Evolutionary conservation across 1,140 invertebrate species (phyloP).

Genomic region (Dendrolimus punctatus): DNA sequence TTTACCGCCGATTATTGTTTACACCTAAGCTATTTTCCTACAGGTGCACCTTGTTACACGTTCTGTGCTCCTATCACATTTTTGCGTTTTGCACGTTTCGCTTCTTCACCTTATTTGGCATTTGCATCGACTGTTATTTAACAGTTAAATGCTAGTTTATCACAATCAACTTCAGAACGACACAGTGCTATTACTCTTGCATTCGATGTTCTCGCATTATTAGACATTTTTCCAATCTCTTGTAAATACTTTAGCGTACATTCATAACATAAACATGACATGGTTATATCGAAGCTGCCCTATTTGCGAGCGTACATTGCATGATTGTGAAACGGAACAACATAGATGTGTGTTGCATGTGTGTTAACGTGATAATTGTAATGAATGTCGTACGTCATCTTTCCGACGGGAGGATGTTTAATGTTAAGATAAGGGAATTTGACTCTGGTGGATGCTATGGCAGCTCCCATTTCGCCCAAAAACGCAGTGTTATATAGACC

Average conservation of each 20-base stretch:
- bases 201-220: slow-evolving; percentile 51
- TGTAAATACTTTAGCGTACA: slow-evolving; percentile 43
- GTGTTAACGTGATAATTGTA: slow-evolving; percentile 53
- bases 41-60: slow-evolving; percentile 35
- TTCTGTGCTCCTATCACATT: slow-evolving; percentile 55
- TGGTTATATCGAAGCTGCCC: slow-evolving; percentile 13
- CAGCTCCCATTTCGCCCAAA: slow-evolving; percentile 48
- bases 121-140: slow-evolving; percentile 21
- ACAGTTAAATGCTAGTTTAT: slow-evolving; percentile 34
- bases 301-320: slow-evolving; percentile 40
- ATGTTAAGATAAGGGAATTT: slow-evolving; percentile 61
- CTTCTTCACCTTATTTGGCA: slow-evolving; percentile 46
- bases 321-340: slow-evolving; percentile 59
- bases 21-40: slow-evolving; percentile 19
- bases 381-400: slow-evolving; percentile 68
- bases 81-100: slow-evolving; percentile 48
- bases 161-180: slow-evolving; percentile 48
- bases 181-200: slow-evolving; percentile 38
- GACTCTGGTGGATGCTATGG: slow-evolving; percentile 55
- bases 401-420: slow-evolving; percentile 58
- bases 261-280: slow-evolving; percentile 15
- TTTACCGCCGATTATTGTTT: slow-evolving; percentile 17
- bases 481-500: slow-evolving; percentile 63
- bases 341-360: slow-evolving; percentile 70
- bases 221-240: slow-evolving; percentile 29